phyloP scores from a whole-genome alignment of 2,797 vertebrate species.

The Eremophila alpestris region DNA sequence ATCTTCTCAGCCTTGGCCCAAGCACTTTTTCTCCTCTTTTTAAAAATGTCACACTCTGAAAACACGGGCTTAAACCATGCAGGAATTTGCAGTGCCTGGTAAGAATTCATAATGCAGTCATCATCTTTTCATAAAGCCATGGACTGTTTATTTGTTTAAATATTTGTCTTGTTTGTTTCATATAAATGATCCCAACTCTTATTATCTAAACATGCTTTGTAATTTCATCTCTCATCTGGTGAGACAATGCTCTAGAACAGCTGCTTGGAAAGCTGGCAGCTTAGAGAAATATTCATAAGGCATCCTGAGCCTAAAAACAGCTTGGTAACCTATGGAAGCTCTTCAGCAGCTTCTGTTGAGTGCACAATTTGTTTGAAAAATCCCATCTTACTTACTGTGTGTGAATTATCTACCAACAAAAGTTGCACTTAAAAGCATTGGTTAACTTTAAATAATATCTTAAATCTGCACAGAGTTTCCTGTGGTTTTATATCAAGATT shows the following conservation, averaged over 20 bases:
- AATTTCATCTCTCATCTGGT: not conserved
- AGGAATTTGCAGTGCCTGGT: not conserved
- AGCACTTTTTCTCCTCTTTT: not conserved
- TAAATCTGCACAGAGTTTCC: not conserved
- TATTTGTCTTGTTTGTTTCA: conserved; percentile 9
- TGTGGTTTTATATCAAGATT: not conserved
- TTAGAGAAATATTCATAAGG: not conserved
- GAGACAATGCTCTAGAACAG: not conserved
- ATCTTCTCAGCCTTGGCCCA: not conserved
- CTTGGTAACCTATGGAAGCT: not conserved
- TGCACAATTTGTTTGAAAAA: not conserved
- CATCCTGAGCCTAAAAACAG: not conserved
- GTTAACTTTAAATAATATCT: not conserved
- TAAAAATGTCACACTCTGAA: not conserved
- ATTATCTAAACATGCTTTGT: not conserved
- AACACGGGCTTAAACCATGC: not conserved
- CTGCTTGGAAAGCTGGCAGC: conserved; percentile 12
- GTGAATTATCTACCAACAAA: not conserved
- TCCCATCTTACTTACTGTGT: not conserved
- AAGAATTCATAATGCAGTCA: not conserved
- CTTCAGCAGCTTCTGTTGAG: not conserved
- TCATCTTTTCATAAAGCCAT: not conserved
- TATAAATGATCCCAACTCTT: not conserved
- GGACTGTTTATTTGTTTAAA: conserved; percentile 30
- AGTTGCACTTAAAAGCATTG: not conserved